Evolutionary conservation across 2,113 vertebrate species (phyloP), one percentile per base, ranked within the genome.

Genomic region (Riparia riparia): DNA sequence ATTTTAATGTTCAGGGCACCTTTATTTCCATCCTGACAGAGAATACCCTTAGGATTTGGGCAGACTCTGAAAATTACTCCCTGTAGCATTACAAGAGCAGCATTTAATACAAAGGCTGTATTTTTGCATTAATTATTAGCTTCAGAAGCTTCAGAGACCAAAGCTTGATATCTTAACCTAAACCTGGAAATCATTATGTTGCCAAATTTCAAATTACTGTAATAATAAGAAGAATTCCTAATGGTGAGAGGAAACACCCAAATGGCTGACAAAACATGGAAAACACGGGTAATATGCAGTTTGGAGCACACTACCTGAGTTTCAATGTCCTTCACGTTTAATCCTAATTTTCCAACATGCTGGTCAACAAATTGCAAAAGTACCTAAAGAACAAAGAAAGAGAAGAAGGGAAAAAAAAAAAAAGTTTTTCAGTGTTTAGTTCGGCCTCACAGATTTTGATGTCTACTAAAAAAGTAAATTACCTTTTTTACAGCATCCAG

Each of bases 301-400:
- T 86, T 45, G 51, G 53, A 91, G 64, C 37, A 68, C 9, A 45
- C 32, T 96, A 99, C 99, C 99, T 99, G 99, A 82, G 97, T 98
- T 31, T 98, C 98, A 3, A 99, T 90, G 76, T 98, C 98, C 50
- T 96, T 96, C 96, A 99, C 99, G 2, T 97, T 98, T 81, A 99
- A 95, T 81, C 99, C 98, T 91, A 99, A 82, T 71, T 95, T 77
- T 37, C 92, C 97, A 95, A 99, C 82, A 14, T 98, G 98, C 96
- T 98, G 98, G 98, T 99, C 99, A 83, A 99, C 98, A 77, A 99
- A 99, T 53, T 98, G 97, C 86, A 99, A 37, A n/a, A 99, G 97
- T 26, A 98, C 98, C 99, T 99, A 56, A 69, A 96, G 90, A 54
- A 87, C 91, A 92, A 24, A 84, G 21, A 82, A 66, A 20, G 72